Evolutionary conservation across 1,140 invertebrate genomes (phyloP), one percentile per base, ranked within the genome.

Genomic region (Dreissena polymorpha): DNA sequence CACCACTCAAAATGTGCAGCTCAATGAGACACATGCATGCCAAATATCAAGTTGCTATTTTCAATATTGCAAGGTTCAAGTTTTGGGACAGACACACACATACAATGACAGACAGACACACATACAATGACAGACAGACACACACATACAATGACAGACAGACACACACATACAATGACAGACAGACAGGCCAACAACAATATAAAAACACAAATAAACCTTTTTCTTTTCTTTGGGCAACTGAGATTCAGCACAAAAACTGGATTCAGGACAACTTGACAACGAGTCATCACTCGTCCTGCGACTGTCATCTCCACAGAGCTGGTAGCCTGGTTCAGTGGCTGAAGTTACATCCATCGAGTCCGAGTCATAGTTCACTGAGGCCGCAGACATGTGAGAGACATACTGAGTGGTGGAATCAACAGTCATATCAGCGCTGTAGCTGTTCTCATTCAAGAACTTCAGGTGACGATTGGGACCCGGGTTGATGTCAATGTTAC

Each of bases 341-440:
- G 81, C 81, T 27, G 81, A 83, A 1, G 81, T 76, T 10, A 83
- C 81, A 76, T 83, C 81, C 81, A 83, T 83, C 14, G 81, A 83
- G 25, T 83, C 81, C 23, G 73, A 83, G 29, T 83, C 81, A 53
- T 83, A 76, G 49, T 55, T 25, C 10, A 76, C 55, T 21, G 63
- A 49, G 0, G 13, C 29, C 10, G 64, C 49, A 23, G 25, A 67
- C 27, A 76, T 50, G 14, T 18, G 5, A 70, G 81, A n/a, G 23
- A 83, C 16, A 49, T 69, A 83, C 23, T 83, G 80, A 25, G 81
- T 83, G 12, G 81, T 83, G 12, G 81, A 83, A 71, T 83, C 81
- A 5, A 83, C 81, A 27, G 81, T 83, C 53, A 60, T 77, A 60
- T 83, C 81, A 18, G 67, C 49, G 29, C 72, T 68, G 29, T 69